Evolutionary conservation across 2,888 invertebrate species (phyloP).

Genomic region (Thymelicus sylvestris): DNA sequence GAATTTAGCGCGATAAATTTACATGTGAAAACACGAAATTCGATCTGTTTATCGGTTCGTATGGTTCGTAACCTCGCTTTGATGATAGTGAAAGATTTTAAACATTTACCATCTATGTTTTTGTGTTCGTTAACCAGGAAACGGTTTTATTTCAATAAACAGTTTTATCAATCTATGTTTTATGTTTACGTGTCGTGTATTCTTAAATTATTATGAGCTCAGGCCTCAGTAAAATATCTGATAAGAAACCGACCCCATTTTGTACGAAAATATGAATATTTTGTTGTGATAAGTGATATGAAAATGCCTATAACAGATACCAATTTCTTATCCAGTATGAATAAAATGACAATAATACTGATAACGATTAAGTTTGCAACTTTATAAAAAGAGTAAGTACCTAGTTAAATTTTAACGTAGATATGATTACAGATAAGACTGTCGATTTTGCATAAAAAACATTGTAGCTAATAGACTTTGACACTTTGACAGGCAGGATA

Average conservation of each 20-base stretch:
- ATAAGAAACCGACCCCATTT: constrained; percentile 17
- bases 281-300: constrained; percentile 13
- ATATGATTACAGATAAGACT: not conserved
- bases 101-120: not conserved
- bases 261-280: constrained; percentile 19
- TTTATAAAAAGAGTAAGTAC: not conserved
- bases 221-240: constrained; percentile 10
- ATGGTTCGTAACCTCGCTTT: constrained; percentile 14
- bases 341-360: not conserved
- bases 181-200: not conserved
- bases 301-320: constrained; percentile 2
- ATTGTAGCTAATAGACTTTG: not conserved
- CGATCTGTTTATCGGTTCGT: constrained; percentile 13
- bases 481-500: constrained; percentile 2
- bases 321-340: not conserved
- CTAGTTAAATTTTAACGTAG: not conserved
- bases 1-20: not conserved
- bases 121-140: not conserved
- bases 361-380: too few relatives aligned
- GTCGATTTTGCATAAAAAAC: not conserved
- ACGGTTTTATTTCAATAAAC: constrained; percentile 16
- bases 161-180: constrained; percentile 6
- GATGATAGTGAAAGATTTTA: constrained; percentile 12
- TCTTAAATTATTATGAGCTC: not conserved
- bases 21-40: constrained; percentile 12